phyloP scores from a whole-genome alignment of 2,113 vertebrate genomes.

The Parus major region DNA sequence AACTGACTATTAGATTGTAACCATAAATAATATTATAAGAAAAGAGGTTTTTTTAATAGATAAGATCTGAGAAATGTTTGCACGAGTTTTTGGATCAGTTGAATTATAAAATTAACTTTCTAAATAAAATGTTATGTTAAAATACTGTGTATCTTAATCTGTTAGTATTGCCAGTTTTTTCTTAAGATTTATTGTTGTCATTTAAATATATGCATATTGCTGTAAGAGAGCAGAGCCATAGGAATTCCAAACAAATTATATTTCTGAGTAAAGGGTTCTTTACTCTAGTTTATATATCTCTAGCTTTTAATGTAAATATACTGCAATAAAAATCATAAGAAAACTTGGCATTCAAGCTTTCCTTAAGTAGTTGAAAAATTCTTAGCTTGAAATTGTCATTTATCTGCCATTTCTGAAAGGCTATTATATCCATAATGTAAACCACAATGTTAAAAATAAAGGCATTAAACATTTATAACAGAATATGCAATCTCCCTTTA shows the following conservation, averaged over 20 bases:
- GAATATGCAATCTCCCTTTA: constrained; percentile 15
- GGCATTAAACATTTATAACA: constrained; percentile 41
- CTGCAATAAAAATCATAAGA: constrained; percentile 44
- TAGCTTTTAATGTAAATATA: constrained; percentile 55
- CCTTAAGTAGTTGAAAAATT: constrained; percentile 54
- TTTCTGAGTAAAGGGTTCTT: constrained; percentile 40
- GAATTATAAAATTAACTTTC: background rate
- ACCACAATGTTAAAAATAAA: constrained; percentile 54
- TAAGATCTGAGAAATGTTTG: background rate
- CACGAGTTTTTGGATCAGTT: background rate
- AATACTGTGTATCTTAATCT: background rate
- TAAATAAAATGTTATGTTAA: background rate
- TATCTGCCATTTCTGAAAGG: constrained; percentile 58
- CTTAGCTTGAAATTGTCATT: constrained; percentile 51
- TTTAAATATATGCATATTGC: constrained; percentile 35
- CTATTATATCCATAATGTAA: constrained; percentile 50
- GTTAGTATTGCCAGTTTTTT: background rate
- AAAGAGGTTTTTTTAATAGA: background rate
- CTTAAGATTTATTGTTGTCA: background rate
- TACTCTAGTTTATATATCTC: constrained; percentile 47
- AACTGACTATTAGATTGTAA: background rate
- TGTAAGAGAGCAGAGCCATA: background rate
- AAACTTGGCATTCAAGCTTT: constrained; percentile 61
- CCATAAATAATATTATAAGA: background rate
- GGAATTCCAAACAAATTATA: constrained; percentile 54